Conservation (phyloP, 2,888 invertebrate genomes). For the Stenurella melanura region DNA sequence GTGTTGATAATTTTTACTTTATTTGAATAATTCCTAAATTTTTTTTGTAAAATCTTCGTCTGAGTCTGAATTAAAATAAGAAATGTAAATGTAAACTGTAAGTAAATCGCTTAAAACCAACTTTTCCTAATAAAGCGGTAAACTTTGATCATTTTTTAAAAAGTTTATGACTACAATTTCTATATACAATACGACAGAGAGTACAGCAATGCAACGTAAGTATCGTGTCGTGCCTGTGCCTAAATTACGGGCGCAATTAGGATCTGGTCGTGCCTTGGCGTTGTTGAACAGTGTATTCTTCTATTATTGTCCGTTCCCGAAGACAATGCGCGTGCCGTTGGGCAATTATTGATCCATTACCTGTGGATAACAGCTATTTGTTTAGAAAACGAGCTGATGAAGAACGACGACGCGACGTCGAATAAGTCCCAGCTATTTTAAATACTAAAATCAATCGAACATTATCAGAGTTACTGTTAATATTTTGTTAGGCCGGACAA, state of each 20-base stretch:
- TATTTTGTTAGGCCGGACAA: no score
- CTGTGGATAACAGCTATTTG: constrained; percentile 15
- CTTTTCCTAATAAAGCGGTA: no score
- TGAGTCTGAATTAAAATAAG: no score
- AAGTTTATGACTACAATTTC: background rate
- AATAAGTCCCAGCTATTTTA: background rate
- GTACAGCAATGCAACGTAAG: constrained; percentile 34
- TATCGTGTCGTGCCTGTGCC: constrained; percentile 7
- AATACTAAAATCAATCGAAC: no score
- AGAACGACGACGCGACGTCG: background rate
- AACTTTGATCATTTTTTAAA: background rate
- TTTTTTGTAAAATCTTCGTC: no score
- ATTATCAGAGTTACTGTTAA: no score
- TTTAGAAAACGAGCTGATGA: background rate
- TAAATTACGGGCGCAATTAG: constrained; percentile 39
- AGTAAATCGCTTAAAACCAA: no score
- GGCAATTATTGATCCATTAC: constrained; percentile 7
- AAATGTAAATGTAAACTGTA: no score
- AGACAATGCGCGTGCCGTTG: constrained; percentile 20
- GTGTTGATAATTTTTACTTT: no score
- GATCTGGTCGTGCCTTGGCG: constrained; percentile 20
- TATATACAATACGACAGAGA: constrained; percentile 3
- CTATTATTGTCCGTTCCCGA: constrained; percentile 22
- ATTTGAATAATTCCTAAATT: no score
- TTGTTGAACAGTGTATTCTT: constrained; percentile 18